These are phyloP conservation scores for Phymastichus coffea DNA, from an alignment of 1,140 invertebrate species.

Conservation along the genomic window DNA sequence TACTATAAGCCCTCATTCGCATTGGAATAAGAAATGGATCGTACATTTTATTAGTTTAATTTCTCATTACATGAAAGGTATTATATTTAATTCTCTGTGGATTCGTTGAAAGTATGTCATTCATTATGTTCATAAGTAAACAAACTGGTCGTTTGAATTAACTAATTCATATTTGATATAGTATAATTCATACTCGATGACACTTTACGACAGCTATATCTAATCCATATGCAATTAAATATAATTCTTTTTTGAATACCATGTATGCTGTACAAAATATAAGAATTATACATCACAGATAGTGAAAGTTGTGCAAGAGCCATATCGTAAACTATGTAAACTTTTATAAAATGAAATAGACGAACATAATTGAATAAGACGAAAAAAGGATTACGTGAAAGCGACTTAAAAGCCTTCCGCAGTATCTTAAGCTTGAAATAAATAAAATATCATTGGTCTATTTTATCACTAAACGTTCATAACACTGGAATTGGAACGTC, in stretches of 20 bases:
- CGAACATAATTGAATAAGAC: background rate
- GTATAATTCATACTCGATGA: too few species aligned
- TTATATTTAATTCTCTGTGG: constrained; percentile 19
- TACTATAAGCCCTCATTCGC: constrained; percentile 10
- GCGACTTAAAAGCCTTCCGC: constrained; percentile 36
- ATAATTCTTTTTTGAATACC: constrained; percentile 20
- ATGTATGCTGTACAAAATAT: constrained; percentile 21
- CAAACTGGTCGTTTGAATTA: too few species aligned
- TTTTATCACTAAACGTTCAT: constrained; percentile 24
- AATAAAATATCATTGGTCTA: constrained; percentile 13
- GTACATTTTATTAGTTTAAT: constrained; percentile 11
- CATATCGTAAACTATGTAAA: constrained; percentile 33
- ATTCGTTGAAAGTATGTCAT: too few species aligned
- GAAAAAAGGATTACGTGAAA: constrained; percentile 3
- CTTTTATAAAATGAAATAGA: constrained; percentile 21
- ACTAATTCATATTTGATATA: too few species aligned
- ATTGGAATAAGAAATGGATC: constrained; percentile 9
- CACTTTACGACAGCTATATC: too few species aligned
- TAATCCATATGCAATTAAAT: constrained; percentile 17
- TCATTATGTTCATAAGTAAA: too few species aligned
- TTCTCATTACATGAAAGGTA: constrained; percentile 2
- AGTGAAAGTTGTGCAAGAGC: constrained; percentile 37
- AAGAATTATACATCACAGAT: constrained; percentile 39
- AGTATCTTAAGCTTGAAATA: constrained; percentile 37
- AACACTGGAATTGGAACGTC: constrained; percentile 23